Percentiles rank a stretch among this genome's conserved stretches.
These are phyloP conservation scores for Micropoecilia bifurca DNA, from an alignment of 2,797 vertebrate genomes.

Conservation along the genomic window DNA sequence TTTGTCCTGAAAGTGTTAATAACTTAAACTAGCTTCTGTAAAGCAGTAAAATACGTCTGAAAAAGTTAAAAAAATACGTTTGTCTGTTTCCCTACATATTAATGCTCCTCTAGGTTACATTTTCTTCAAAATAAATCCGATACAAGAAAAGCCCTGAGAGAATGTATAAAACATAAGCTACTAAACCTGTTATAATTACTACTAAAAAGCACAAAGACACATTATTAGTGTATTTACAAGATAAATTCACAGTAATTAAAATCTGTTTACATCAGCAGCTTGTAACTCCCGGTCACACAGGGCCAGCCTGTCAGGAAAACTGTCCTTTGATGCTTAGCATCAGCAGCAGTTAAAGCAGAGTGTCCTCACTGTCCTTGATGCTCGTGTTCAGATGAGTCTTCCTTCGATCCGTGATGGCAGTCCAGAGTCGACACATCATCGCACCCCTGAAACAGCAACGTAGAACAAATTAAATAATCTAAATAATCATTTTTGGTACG, in stretches of 20 bases:
- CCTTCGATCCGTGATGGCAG: conserved; percentile 76
- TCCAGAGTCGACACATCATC: conserved; percentile 87
- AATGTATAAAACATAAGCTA: not conserved
- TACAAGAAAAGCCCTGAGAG: conserved; percentile 38
- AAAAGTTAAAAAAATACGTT: conserved; percentile 1
- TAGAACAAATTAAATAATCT: not conserved
- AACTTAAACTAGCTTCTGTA: conserved; percentile 37
- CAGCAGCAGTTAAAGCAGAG: conserved; percentile 56
- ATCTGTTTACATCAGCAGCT: conserved; percentile 20
- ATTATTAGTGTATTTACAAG: conserved; percentile 1
- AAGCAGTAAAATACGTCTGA: not conserved
- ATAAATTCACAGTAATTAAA: conserved; percentile 12
- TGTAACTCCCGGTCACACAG: conserved; percentile 40
- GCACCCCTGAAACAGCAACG: conserved; percentile 81
- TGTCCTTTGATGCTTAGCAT: conserved; percentile 32
- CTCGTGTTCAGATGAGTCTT: conserved; percentile 61
- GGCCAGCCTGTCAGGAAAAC: conserved; percentile 60
- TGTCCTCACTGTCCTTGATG: conserved; percentile 70
- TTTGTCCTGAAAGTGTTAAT: conserved; percentile 29
- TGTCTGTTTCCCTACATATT: not conserved
- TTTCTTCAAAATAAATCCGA: not conserved
- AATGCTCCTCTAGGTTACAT: not conserved
- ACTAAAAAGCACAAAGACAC: conserved; percentile 4
- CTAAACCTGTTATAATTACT: too few relatives aligned
- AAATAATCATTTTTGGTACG: not conserved